Base-by-base conservation (phyloP, 2,797 vertebrate species). In the Trichosurus vulpecula region DNA sequence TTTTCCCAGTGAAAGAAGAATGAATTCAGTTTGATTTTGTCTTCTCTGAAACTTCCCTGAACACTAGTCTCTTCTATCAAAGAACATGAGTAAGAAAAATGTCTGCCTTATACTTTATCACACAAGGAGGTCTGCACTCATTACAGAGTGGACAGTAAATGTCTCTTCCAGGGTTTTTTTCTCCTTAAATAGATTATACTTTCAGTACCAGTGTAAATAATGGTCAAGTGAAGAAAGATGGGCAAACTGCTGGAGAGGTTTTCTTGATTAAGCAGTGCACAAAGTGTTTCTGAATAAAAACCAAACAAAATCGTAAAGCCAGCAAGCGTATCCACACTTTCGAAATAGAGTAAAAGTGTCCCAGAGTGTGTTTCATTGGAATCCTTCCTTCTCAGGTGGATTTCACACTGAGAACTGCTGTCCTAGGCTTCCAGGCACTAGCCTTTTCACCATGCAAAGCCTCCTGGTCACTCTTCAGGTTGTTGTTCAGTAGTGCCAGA, bases 381-480 rank as follows among this genome's bases (percentile, higher is more conserved):
- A 98, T 96, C 95, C 90, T 96, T 81, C 41, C 41, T 81, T 98
- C 90, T 95, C 96, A 95, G 97, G 91, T 61, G 31, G 56, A 1
- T n/a, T 95, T 92, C 91, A 8, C 54, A 1, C 51, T 92, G 95
- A 97, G 98, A 97, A 97, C 87, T 31, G 2, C 19, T 8, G n/a
- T 94, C 55, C 98, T 99, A 99, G 92, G 99, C 99, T 91, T 99
- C 99, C 0, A 99, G 99, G 92, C 99, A 99, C 97, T 99, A 99
- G 55, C 99, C 99, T 97, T 99, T 99, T 11, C 99, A 99, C 99
- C 99, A 99, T 0, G 99, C 99, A 31, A 99, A 99, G 2, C 99
- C 99, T 57, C 99, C 99, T 0, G 99, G 99, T 8, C 99, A 99
- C 31, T 58, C 29, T 61, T 61, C 31, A 61, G 58, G 58, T 35